Evolutionary conservation across 2,113 vertebrate genomes (phyloP).

Genomic region (Rhea pennata): DNA sequence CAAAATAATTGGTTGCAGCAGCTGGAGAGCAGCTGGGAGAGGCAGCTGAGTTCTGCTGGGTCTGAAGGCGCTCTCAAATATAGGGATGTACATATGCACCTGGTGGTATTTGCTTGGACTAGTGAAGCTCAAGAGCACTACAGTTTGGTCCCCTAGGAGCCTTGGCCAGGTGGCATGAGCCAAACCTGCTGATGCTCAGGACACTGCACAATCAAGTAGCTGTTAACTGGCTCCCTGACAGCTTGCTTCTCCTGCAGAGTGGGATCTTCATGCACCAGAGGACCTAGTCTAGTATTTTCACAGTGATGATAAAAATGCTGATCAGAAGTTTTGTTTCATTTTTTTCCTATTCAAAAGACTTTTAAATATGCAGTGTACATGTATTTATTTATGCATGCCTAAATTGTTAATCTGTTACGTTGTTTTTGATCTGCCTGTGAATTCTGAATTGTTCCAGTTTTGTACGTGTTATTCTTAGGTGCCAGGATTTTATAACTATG

Average conservation of each 20-base stretch:
- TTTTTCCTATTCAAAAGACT: neutral
- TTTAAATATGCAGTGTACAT: neutral
- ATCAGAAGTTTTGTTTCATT: neutral
- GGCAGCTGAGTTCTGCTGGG: neutral
- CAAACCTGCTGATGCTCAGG: neutral
- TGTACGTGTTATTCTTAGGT: neutral
- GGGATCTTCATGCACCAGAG: neutral
- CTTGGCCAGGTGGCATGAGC: neutral
- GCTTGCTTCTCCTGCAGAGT: neutral
- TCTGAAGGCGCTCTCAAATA: neutral
- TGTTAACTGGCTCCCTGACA: neutral
- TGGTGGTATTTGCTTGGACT: neutral
- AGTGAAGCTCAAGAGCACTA: neutral
- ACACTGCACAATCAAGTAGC: neutral
- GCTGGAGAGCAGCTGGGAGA: accelerated
- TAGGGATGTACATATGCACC: accelerated
- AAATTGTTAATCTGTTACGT: neutral
- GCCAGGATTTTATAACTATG: neutral
- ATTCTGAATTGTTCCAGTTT: neutral
- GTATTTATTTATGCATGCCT: neutral
- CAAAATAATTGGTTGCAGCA: neutral
- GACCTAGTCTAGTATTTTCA: neutral
- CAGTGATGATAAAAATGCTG: neutral
- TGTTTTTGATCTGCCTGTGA: neutral
- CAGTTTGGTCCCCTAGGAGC: neutral